Percentiles rank a stretch among this genome's conserved stretches.
These are phyloP conservation scores for Chloroceryle aenea DNA, from an alignment of 2,113 vertebrate genomes.

Conservation along the genomic window DNA sequence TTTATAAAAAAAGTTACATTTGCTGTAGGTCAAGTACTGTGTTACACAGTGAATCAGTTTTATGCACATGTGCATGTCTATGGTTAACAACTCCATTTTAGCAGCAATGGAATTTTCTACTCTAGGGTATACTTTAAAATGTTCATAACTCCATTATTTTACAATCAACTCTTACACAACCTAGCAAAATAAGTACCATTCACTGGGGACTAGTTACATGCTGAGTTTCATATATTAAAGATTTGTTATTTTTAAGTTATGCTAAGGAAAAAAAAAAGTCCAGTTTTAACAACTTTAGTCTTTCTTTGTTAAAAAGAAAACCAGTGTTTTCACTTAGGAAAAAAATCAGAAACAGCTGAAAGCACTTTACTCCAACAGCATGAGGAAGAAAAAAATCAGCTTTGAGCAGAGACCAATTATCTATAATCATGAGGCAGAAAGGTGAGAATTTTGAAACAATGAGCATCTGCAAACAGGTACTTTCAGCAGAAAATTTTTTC, in stretches of 20 bases:
- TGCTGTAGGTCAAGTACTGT: background rate
- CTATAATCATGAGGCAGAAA: background rate
- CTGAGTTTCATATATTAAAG: slow-evolving; percentile 4
- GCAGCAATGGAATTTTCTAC: background rate
- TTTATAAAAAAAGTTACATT: background rate
- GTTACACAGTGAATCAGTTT: background rate
- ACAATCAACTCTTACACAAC: background rate
- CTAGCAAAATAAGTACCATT: background rate
- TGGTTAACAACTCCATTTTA: background rate
- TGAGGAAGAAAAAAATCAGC: background rate
- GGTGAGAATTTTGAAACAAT: background rate
- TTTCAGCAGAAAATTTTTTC: background rate
- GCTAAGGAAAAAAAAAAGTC: background rate
- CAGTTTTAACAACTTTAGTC: background rate
- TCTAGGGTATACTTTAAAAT: background rate
- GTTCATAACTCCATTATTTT: slow-evolving; percentile 24
- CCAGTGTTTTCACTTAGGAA: background rate
- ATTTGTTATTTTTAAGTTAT: background rate
- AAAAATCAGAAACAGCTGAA: background rate
- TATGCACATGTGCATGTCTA: background rate
- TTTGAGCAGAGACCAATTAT: background rate
- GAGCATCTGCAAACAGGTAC: background rate
- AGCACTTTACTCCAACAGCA: background rate
- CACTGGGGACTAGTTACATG: background rate
- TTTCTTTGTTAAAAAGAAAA: slow-evolving; percentile 11